Evolutionary conservation across 2,113 vertebrate species (phyloP), one percentile per base, ranked within the genome.

Genomic region (Cromileptes altivelis): DNA sequence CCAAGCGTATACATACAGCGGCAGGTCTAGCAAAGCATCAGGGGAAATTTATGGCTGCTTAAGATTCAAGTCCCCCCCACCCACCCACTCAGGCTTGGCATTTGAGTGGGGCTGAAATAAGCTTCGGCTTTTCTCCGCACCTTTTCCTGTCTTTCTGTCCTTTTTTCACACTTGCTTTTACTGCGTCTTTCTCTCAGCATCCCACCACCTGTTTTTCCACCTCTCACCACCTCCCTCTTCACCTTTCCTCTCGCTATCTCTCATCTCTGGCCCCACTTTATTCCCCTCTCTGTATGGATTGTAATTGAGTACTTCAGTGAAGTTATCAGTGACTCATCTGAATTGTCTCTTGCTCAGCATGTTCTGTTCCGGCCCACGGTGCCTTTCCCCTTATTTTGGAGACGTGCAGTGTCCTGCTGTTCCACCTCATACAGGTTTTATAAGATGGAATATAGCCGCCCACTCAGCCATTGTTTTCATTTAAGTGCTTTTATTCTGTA

Each of bases 21-120:
- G 9, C 70, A 70, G 73, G 42, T 23, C 73, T 15, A 33, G 81
- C 69, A 81, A 71, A 86, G 70, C 77, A 85, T 85, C 72, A 58
- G 42, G 62, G 70, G 64, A 86, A 81, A 86, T 84, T 55, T 80
- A 84, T 81, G 61, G 52, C 70, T 91, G 62, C 63, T 81, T 91
- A 63, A 82, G 50, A 75, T 84, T 86, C 70, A 53, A 55, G n/a
- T 57, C 40, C 14, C 58, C 50, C 68, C 27, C 27, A 4, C 14
- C 75, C 71, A 62, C 87, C 49, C 52, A 42, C 53, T 81, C 53
- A 75, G 23, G 52, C 68, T 85, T 89, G 70, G 83, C 73, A 81
- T 89, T 89, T 84, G 82, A 83, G 68, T 72, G 21, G 25, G 53
- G 50, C 78, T 62, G 77, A 58, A 82, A 83, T 80, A 77, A 75